A percentile compares a stretch with the other conserved stretches of the same genome.
phyloP scores from a whole-genome alignment of 2,113 vertebrate genomes.

The Bos javanicus region DNA sequence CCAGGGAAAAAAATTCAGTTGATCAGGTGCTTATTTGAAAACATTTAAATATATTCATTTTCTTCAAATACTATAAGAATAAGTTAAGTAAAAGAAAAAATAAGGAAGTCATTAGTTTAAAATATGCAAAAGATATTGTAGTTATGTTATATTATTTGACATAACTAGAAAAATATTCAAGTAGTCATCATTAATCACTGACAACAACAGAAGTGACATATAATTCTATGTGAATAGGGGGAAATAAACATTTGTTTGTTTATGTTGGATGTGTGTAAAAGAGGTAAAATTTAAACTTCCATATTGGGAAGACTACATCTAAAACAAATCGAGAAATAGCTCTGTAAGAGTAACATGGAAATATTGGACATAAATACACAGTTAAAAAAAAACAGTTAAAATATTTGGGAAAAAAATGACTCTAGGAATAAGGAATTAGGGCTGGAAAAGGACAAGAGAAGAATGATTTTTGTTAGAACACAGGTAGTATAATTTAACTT shows the following conservation, averaged over 20 bases:
- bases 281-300: not conserved
- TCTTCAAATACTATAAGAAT: not conserved
- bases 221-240: not conserved
- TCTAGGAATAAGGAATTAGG: not conserved
- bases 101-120: not conserved
- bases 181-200: not conserved
- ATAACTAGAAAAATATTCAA: not conserved
- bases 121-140: not conserved
- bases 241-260: not conserved
- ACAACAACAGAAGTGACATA: not conserved
- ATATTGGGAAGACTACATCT: not conserved
- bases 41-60: not conserved
- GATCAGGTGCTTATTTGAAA: not conserved
- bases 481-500: not conserved
- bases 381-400: not conserved
- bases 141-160: not conserved
- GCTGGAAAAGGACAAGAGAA: not conserved
- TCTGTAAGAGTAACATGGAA: fast-evolving
- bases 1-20: not conserved
- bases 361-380: not conserved
- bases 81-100: not conserved
- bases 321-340: not conserved
- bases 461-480: not conserved
- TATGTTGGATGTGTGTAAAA: not conserved
- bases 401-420: fast-evolving